phyloP scores from a whole-genome alignment of 1,140 invertebrate genomes.

The Brachionus rubens region DNA sequence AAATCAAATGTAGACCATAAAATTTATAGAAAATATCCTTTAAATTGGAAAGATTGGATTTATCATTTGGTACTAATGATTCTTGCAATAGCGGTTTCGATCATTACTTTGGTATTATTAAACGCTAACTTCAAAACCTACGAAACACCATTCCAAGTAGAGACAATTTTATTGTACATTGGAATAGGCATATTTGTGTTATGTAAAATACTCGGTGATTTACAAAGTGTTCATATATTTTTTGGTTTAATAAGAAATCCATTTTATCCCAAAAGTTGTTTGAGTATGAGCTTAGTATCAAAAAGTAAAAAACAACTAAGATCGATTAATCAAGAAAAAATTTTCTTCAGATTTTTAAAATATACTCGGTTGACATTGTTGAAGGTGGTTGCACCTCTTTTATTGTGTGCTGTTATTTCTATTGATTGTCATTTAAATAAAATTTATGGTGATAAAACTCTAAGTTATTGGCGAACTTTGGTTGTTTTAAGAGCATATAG shows the following conservation, averaged over 20 bases:
- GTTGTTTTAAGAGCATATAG: constrained; percentile 54
- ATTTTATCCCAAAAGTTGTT: constrained; percentile 51
- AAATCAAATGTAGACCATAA: background rate
- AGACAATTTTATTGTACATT: constrained; percentile 52
- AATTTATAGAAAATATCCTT: constrained; percentile 51
- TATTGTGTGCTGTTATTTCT: constrained; percentile 47
- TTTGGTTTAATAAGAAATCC: constrained; percentile 55
- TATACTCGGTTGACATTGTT: background rate
- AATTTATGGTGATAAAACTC: constrained; percentile 26
- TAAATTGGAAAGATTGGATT: constrained; percentile 51
- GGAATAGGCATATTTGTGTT: constrained; percentile 54
- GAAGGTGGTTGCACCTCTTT: constrained; percentile 48
- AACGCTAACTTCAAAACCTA: constrained; percentile 43
- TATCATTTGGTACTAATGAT: constrained; percentile 54
- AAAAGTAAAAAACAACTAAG: constrained; percentile 46
- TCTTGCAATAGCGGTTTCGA: constrained; percentile 48
- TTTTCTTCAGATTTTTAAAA: constrained; percentile 13
- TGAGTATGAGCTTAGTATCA: constrained; percentile 7
- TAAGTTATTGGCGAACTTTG: constrained; percentile 53
- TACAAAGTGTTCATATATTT: constrained; percentile 55
- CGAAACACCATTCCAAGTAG: constrained; percentile 46
- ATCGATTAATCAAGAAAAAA: constrained; percentile 33
- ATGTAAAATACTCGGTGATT: constrained; percentile 53
- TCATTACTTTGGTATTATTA: constrained; percentile 49
- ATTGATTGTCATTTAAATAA: constrained; percentile 47